Conservation (phyloP, 2,888 invertebrate species). For the Prostheceraeus crozeri region DNA sequence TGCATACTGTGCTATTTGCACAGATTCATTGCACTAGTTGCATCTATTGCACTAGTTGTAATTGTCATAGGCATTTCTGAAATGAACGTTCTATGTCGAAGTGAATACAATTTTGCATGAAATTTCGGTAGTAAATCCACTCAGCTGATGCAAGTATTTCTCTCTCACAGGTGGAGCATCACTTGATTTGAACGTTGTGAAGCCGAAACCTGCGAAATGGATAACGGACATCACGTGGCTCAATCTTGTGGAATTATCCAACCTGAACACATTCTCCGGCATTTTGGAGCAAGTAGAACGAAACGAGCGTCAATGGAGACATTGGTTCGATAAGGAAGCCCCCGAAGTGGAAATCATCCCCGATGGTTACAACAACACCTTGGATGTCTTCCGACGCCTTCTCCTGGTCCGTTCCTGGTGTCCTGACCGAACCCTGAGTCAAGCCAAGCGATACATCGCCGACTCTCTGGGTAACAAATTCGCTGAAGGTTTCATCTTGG, state of each 20-base stretch:
- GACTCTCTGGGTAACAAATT: slow-evolving; percentile 62
- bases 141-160: no score
- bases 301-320: slow-evolving; percentile 58
- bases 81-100: no score
- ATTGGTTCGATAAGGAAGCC: slow-evolving; percentile 57
- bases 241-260: slow-evolving; percentile 56
- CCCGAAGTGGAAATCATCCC: slow-evolving; percentile 55
- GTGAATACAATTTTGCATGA: no score
- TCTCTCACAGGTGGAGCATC: slow-evolving; percentile 55
- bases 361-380: slow-evolving; percentile 57
- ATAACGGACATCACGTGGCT: slow-evolving; percentile 58
- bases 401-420: slow-evolving; percentile 56
- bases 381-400: slow-evolving; percentile 54
- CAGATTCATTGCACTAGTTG: no score
- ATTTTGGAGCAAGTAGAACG: slow-evolving; percentile 52
- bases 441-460: slow-evolving; percentile 54
- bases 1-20: no score
- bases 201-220: slow-evolving; percentile 58
- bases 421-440: slow-evolving; percentile 56
- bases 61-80: no score
- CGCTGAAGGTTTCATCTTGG: slow-evolving; percentile 64
- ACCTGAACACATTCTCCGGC: slow-evolving; percentile 54
- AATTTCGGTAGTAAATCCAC: no score
- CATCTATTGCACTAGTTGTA: no score
- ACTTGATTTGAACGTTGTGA: slow-evolving; percentile 56